A percentile compares a stretch with the other conserved stretches of the same genome.
phyloP scores from a whole-genome alignment of 1,140 invertebrate genomes.

The Sitophilus oryzae region DNA sequence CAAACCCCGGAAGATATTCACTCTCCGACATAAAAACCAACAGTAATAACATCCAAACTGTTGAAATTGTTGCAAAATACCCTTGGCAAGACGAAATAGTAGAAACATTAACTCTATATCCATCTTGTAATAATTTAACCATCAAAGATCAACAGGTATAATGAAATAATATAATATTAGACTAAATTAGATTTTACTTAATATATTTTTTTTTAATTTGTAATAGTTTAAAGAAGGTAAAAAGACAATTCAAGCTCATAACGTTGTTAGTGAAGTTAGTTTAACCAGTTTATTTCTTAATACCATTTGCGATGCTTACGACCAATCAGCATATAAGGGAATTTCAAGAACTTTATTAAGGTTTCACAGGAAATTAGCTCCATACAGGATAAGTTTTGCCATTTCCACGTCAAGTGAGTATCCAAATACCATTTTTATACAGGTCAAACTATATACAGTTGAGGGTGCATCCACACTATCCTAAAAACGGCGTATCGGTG shows the following conservation, averaged over 20 bases:
- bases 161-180: conserved; percentile 11
- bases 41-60: conserved; percentile 35
- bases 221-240: conserved; percentile 46
- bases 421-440: not conserved
- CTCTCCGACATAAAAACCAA: conserved; percentile 50
- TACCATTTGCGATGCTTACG: conserved; percentile 57
- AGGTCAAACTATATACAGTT: not conserved
- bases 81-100: conserved; percentile 42
- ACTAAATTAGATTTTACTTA: too few relatives aligned
- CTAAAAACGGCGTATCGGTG: too few relatives aligned
- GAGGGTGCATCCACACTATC: too few relatives aligned
- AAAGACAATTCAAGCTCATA: conserved; percentile 39
- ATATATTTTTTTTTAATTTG: conserved; percentile 25
- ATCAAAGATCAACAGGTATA: conserved; percentile 22
- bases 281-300: conserved; percentile 55
- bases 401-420: conserved; percentile 43
- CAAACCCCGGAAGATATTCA: conserved; percentile 57
- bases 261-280: conserved; percentile 49
- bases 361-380: conserved; percentile 65
- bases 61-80: conserved; percentile 53
- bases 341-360: conserved; percentile 45
- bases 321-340: conserved; percentile 38
- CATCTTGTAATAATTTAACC: conserved; percentile 9
- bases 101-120: conserved; percentile 36
- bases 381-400: conserved; percentile 64